phyloP scores from a whole-genome alignment of 2,888 invertebrate species.

The Campoplex capitator region DNA sequence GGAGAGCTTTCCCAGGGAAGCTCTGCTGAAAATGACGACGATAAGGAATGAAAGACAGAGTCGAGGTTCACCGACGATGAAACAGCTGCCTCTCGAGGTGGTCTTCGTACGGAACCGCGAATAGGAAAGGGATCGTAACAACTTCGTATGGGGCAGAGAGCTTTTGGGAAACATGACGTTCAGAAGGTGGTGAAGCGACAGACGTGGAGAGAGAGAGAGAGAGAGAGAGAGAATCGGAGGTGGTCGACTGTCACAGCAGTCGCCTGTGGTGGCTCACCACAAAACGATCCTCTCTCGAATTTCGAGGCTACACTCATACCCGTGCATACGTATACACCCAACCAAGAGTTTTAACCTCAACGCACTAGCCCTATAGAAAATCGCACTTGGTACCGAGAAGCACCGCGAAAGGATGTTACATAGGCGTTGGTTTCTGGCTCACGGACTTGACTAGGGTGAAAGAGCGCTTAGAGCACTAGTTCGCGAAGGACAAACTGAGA shows the following conservation, averaged over 20 bases:
- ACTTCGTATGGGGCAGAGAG: conserved; percentile 42
- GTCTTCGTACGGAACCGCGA: conserved; percentile 69
- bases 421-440: conserved; percentile 47
- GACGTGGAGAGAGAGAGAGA: conserved; percentile 55
- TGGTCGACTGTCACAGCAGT: conserved; percentile 81
- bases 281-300: conserved; percentile 73
- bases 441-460: conserved; percentile 63
- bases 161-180: conserved; percentile 50
- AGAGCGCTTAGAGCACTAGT: conserved; percentile 38
- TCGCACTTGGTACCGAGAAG: conserved; percentile 57
- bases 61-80: conserved; percentile 41
- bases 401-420: conserved; percentile 32
- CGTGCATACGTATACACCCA: conserved; percentile 20
- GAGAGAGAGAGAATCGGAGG: conserved; percentile 56
- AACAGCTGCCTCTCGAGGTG: conserved; percentile 51
- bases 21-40: conserved; percentile 19
- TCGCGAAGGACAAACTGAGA: conserved; percentile 52
- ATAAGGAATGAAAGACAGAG: conserved; percentile 52
- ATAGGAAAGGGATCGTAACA: conserved; percentile 58
- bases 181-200: conserved; percentile 69
- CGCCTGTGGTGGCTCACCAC: conserved; percentile 79
- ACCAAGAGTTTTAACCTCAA: conserved; percentile 48
- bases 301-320: conserved; percentile 55
- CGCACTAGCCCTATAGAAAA: conserved; percentile 31
- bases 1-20: conserved; percentile 22